phyloP scores from a whole-genome alignment of 2,888 invertebrate genomes.

The Thera obeliscata region DNA sequence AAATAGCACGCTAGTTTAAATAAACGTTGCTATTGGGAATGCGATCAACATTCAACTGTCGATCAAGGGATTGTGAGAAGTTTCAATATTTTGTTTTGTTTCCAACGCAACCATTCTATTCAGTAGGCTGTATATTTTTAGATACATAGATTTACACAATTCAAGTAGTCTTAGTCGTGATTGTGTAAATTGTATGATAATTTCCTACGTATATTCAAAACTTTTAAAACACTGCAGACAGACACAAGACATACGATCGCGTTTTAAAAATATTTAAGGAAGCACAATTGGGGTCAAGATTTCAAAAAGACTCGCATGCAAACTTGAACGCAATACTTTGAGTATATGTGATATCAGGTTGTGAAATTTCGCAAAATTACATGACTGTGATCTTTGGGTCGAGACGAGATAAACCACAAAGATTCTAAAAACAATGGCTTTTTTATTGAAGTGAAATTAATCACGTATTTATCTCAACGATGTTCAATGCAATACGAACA shows the following conservation, averaged over 20 bases:
- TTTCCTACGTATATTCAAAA: not conserved
- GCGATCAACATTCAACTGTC: not conserved
- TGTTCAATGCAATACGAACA: slow-evolving; percentile 34
- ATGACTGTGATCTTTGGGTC: slow-evolving; percentile 26
- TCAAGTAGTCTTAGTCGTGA: too few relatives aligned
- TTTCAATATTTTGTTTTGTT: not conserved
- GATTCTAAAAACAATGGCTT: slow-evolving; percentile 31
- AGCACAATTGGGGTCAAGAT: slow-evolving; percentile 31
- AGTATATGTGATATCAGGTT: slow-evolving; percentile 34
- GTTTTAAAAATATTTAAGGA: slow-evolving; percentile 30
- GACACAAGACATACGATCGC: slow-evolving; percentile 18
- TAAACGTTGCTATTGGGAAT: not conserved
- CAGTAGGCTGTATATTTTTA: too few relatives aligned
- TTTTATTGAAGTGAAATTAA: slow-evolving; percentile 37
- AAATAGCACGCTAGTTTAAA: too few relatives aligned
- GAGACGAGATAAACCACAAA: slow-evolving; percentile 32
- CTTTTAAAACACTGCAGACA: not conserved
- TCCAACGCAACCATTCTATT: not conserved
- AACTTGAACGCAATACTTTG: slow-evolving; percentile 26
- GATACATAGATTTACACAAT: too few relatives aligned
- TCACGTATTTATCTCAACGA: slow-evolving; percentile 40
- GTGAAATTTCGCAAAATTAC: slow-evolving; percentile 37
- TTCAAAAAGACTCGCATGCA: slow-evolving; percentile 25
- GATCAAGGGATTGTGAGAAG: not conserved
- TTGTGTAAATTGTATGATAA: slow-evolving; percentile 4